Percentiles rank a stretch among this genome's conserved stretches.
Conservation (phyloP, 1,140 invertebrate genomes). For the Macrotrachela quadricornifera region DNA sequence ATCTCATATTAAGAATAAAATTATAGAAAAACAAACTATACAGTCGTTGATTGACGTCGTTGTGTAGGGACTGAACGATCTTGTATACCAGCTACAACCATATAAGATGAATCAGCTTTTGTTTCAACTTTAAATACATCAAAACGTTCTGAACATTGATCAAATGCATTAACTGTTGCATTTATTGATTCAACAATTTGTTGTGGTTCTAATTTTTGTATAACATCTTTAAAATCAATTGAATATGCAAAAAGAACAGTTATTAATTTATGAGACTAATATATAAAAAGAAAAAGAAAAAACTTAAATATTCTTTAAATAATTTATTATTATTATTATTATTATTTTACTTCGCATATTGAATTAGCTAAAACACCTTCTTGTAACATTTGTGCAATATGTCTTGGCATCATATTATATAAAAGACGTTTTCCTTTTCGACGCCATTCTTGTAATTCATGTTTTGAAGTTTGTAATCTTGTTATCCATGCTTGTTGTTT, state of each 20-base stretch:
- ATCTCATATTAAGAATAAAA: no score
- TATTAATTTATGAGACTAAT: conserved; percentile 37
- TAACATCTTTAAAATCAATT: conserved; percentile 33
- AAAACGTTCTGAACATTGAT: conserved; percentile 26
- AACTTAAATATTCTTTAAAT: no score
- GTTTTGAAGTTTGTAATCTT: conserved; percentile 14
- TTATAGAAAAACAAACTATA: no score
- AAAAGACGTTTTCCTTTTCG: conserved; percentile 51
- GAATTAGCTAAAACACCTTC: conserved; percentile 3
- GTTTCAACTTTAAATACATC: conserved; percentile 48
- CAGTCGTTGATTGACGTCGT: no score
- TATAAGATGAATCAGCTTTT: conserved; percentile 53
- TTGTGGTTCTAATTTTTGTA: conserved; percentile 50
- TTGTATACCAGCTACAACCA: conserved; percentile 49
- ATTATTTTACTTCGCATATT: not conserved
- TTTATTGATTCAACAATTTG: conserved; percentile 59
- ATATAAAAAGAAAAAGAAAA: not conserved
- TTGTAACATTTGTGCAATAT: conserved; percentile 29
- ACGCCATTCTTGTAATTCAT: conserved; percentile 38
- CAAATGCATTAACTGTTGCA: conserved; percentile 55
- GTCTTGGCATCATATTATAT: conserved; percentile 33
- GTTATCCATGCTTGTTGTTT: conserved; percentile 32
- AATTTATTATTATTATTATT: no score
- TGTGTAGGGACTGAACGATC: not conserved
- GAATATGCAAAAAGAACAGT: conserved; percentile 42